Base-by-base conservation (phyloP, 2,888 invertebrate species). In the Sesia apiformis region DNA sequence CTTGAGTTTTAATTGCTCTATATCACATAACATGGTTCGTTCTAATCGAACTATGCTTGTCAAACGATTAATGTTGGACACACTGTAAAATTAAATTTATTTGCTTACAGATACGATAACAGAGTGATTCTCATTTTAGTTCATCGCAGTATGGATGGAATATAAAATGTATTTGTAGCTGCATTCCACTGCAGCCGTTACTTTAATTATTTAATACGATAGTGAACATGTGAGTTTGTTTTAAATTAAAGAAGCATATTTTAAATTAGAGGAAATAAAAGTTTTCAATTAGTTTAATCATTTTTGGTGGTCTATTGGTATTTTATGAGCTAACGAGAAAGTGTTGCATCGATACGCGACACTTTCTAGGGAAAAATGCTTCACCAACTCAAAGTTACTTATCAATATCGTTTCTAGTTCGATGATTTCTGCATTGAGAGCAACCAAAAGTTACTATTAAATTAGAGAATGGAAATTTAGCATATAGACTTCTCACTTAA, bases 1-100 rank as follows among this genome's bases (percentile, higher is more conserved):
- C 23, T 23, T 23, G 23, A 23, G 23, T 23, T 23, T 23, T 2
- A 23, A 23, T 23, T 23, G 23, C 23, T 23, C 23, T 23, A 23
- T 2, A 23, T 23, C 23, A 23, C 23, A 23, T 23, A 2, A 23
- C 23, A 23, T 23, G 23, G 23, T 23, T 23, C 23, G 23, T 23
- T 23, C 23, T 23, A 23, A 23, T 23, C 23, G 23, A 23, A 23
- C 23, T 23, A 1, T 50, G 38, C 50, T 67, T 69, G 67, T 69
- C 72, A 71, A 65, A 64, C 69, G 74, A 78, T 79, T 74, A 74
- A 73, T 70, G 69, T 74, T 62, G 62, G 72, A 75, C 76, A 75
- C 63, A 70, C 70, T 71, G 73, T 82, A 75, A 81, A 81, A 75
- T 76, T 77, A 67, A 76, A 80, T 80, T 78, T 79, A 79, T 81